Conservation (phyloP, 2,888 invertebrate species). For the Sphaeridia pumilis region DNA sequence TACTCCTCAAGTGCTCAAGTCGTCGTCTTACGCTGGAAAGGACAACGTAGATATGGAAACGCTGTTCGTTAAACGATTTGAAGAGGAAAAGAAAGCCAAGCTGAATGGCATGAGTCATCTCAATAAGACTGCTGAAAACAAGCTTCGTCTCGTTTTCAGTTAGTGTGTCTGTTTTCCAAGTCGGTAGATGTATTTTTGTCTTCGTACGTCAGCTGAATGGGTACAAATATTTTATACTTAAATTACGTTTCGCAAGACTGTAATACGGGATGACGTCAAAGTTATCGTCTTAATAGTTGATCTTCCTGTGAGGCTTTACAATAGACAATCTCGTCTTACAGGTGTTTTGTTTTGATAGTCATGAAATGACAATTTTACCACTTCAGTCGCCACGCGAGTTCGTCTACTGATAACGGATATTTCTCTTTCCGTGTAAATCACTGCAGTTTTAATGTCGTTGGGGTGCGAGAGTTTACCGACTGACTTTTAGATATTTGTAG, state of each 20-base stretch:
- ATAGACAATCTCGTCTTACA: too few relatives aligned
- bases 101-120: background rate
- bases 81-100: background rate
- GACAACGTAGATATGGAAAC: background rate
- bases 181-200: background rate
- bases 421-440: too few relatives aligned
- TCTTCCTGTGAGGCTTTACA: too few relatives aligned
- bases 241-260: background rate
- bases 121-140: background rate
- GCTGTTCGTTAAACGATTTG: background rate
- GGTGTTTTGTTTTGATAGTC: too few relatives aligned
- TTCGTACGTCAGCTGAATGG: background rate
- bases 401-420: too few relatives aligned
- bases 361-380: too few relatives aligned
- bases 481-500: too few relatives aligned
- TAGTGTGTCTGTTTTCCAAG: background rate
- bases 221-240: background rate
- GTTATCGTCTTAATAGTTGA: too few relatives aligned
- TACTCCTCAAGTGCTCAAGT: conserved; percentile 7
- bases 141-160: background rate
- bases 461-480: too few relatives aligned
- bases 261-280: too few relatives aligned
- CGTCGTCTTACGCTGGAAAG: background rate
- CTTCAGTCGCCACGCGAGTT: too few relatives aligned
- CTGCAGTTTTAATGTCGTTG: too few relatives aligned